Percentiles rank a stretch among this genome's conserved stretches.
phyloP scores from a whole-genome alignment of 2,797 vertebrate genomes.

The Lates japonicus region DNA sequence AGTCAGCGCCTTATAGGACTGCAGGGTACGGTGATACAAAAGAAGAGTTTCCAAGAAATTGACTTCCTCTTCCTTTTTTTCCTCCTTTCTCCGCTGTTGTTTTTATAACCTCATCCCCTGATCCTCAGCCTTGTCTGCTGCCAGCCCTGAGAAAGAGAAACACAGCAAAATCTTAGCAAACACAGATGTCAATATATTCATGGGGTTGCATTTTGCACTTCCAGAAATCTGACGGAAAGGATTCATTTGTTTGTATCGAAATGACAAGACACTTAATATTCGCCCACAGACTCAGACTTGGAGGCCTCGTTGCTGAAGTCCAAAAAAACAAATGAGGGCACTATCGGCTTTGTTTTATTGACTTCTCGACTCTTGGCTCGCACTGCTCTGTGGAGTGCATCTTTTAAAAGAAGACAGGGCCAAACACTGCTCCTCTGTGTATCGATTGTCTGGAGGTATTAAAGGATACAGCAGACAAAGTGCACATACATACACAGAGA shows the following conservation, averaged over 20 bases:
- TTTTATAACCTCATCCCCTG: slow-evolving; percentile 74
- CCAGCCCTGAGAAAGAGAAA: slow-evolving; percentile 68
- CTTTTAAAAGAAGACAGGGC: slow-evolving; percentile 75
- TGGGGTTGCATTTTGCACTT: slow-evolving; percentile 34
- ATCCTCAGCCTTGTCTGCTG: slow-evolving; percentile 61
- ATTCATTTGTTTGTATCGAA: slow-evolving; percentile 56
- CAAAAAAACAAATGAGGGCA: slow-evolving; percentile 63
- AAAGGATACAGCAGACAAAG: slow-evolving; percentile 67
- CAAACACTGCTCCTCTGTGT: slow-evolving; percentile 64
- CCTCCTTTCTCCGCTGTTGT: slow-evolving; percentile 41
- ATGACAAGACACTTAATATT: slow-evolving; percentile 62
- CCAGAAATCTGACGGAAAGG: slow-evolving; percentile 43
- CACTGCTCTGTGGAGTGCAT: slow-evolving; percentile 70
- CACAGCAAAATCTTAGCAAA: slow-evolving; percentile 58
- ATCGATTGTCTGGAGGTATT: slow-evolving; percentile 75
- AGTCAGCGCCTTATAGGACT: slow-evolving; percentile 44
- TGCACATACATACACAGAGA: slow-evolving; percentile 33
- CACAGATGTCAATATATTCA: slow-evolving; percentile 49
- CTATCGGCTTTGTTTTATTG: slow-evolving; percentile 75
- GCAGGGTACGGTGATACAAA: slow-evolving; percentile 39
- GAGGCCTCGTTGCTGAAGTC: slow-evolving; percentile 41
- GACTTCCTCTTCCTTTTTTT: slow-evolving; percentile 52
- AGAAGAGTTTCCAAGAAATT: slow-evolving; percentile 43
- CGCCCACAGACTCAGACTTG: slow-evolving; percentile 44
- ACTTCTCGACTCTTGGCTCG: slow-evolving; percentile 71